Percentiles rank a stretch among this genome's conserved stretches.
phyloP scores from a whole-genome alignment of 2,888 invertebrate genomes.

The Sturmia bella region DNA sequence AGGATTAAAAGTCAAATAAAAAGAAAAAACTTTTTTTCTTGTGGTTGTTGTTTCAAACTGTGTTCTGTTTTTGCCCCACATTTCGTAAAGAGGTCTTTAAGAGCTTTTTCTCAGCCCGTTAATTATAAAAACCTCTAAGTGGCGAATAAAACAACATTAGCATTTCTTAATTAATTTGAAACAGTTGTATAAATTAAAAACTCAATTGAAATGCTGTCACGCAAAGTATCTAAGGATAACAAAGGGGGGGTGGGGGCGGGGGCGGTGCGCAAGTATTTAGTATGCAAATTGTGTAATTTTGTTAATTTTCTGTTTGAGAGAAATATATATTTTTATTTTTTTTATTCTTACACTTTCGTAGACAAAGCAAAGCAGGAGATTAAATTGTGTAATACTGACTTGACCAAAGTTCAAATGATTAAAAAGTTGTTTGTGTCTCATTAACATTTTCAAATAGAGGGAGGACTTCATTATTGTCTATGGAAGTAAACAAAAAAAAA shows the following conservation, averaged over 20 bases:
- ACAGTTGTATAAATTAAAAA: conserved; percentile 34
- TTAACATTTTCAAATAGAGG: no score
- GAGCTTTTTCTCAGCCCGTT: not conserved
- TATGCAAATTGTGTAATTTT: conserved; percentile 44
- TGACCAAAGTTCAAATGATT: no score
- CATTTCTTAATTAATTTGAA: conserved; percentile 49
- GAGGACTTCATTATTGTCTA: no score
- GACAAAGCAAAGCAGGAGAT: no score
- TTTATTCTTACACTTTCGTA: no score
- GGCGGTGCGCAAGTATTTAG: conserved; percentile 15
- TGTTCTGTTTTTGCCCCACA: not conserved
- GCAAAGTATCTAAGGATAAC: conserved; percentile 17
- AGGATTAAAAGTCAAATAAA: not conserved
- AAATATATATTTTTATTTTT: not conserved
- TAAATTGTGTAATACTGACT: no score
- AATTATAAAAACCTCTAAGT: conserved; percentile 1
- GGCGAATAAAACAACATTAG: conserved; percentile 18
- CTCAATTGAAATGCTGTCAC: conserved; percentile 37
- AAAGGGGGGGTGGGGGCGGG: no score
- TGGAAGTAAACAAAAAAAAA: no score
- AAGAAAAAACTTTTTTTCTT: not conserved
- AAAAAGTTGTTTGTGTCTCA: no score
- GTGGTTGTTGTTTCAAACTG: not conserved
- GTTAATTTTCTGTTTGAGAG: conserved; percentile 1
- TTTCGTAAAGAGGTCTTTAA: not conserved